Base-by-base conservation (phyloP, 2,113 vertebrate species). In the Trichechus manatus region DNA sequence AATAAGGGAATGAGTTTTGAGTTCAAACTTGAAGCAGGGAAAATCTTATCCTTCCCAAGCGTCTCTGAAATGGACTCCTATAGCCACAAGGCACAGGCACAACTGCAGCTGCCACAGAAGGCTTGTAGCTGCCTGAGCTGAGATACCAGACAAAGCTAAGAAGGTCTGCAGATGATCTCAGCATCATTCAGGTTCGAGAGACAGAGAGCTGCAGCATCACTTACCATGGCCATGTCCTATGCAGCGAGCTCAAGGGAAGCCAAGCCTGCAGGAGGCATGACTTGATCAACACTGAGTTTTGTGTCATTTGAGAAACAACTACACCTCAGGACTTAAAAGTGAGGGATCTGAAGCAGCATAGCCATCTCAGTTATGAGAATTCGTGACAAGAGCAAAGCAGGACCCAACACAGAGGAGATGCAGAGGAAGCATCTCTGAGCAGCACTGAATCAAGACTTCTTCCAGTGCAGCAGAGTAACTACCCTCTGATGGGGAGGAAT, bases 121-220 rank as follows among this genome's bases (percentile, higher is more conserved):
- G 56, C 20, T 29, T 89, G 64, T 13, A 2, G 20, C 89, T 72
- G 36, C 64, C 64, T 3, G 11, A 91, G 31, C 61, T 31, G 22
- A 72, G 39, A 31, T 10, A 63, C 7, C 72, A 92, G 94, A 75
- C 20, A 63, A 86, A 50, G 44, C 39, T 42, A 42, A 61, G 72
- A 9, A 31, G 19, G 27, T 23, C 59, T 22, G 44, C 19, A 50
- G 42, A 47, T 0, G 31, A 79, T 22, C 42, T 61, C 80, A 5
- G 23, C 3, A 9, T 50, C 5, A 0, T 15, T 66, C 59, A n/a
- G 19, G 33, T 5, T 47, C 39, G 9, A 75, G 27, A 47, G 9
- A 72, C 20, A 7, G 20, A 66, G 25, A 64, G 36, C 56, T 33
- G 11, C 27, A 61, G 42, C 31, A 22, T 50, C 20, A 78, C 44